These are phyloP conservation scores for Leuctra nigra DNA, from an alignment of 2,888 invertebrate genomes.

Conservation along the genomic window DNA sequence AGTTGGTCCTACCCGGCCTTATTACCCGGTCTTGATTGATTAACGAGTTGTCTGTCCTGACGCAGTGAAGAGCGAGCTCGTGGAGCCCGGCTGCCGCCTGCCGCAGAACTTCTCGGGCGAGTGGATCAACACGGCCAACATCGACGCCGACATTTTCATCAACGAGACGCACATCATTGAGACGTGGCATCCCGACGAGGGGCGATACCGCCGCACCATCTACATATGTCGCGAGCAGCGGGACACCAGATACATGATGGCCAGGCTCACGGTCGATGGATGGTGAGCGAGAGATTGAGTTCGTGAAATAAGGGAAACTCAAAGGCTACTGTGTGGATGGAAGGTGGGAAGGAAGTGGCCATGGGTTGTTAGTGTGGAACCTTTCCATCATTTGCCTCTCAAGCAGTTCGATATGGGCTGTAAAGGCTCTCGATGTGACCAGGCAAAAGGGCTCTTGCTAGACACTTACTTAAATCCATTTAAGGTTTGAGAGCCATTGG, in stretches of 20 bases:
- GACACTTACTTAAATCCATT: too few species aligned
- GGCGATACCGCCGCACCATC: slow-evolving; percentile 78
- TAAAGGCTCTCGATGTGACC: too few species aligned
- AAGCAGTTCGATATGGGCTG: too few species aligned
- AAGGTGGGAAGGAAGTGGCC: too few species aligned
- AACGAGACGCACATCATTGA: slow-evolving; percentile 96
- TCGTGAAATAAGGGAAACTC: too few species aligned
- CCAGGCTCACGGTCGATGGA: slow-evolving; percentile 91
- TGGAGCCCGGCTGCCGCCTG: slow-evolving; percentile 83
- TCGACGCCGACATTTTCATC: slow-evolving; percentile 88
- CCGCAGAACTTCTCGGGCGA: slow-evolving; percentile 91
- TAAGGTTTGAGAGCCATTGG: too few species aligned
- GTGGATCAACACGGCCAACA: slow-evolving; percentile 97
- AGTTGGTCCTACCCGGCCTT: too few species aligned
- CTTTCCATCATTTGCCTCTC: too few species aligned
- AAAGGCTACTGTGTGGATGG: too few species aligned
- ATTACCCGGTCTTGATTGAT: too few species aligned
- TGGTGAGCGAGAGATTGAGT: slow-evolving; percentile 62
- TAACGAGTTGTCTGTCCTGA: slow-evolving; percentile 16
- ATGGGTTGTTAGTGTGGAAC: too few species aligned
- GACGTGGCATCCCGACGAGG: slow-evolving; percentile 90
- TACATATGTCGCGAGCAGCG: slow-evolving; percentile 92
- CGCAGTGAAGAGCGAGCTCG: slow-evolving; percentile 70
- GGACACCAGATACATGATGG: slow-evolving; percentile 91
- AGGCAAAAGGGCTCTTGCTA: too few species aligned